phyloP scores from a whole-genome alignment of 2,113 vertebrate species.

The Urocolius indicus region DNA sequence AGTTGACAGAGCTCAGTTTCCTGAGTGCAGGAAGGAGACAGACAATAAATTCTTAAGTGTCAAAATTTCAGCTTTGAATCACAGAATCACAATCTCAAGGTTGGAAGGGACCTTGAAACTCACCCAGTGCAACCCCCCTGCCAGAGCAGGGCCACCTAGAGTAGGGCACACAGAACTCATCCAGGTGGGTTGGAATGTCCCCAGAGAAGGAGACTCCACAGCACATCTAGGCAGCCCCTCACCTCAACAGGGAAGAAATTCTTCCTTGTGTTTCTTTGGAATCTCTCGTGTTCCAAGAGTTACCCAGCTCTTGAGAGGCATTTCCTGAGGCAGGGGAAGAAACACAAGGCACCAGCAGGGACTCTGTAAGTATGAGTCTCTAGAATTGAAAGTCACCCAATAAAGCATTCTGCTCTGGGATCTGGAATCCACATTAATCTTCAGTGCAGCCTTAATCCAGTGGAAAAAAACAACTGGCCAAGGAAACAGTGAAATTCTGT shows the following conservation, averaged over 20 bases:
- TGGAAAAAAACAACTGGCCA: not conserved
- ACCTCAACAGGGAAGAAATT: no score
- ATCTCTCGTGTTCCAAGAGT: not conserved
- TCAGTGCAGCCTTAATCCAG: not conserved
- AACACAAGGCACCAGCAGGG: not conserved
- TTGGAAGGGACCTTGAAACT: no score
- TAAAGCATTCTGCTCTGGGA: not conserved
- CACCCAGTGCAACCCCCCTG: no score
- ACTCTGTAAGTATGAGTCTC: not conserved
- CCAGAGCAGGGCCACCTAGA: no score
- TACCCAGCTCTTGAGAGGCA: not conserved
- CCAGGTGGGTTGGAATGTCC: no score
- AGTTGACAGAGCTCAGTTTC: not conserved
- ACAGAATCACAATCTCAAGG: no score
- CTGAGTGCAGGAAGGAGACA: not conserved
- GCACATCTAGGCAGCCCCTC: no score
- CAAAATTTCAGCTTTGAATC: not conserved
- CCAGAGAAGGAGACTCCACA: no score
- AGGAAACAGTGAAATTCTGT: not conserved
- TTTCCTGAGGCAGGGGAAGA: not conserved
- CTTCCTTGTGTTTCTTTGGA: no score
- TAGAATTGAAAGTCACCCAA: not conserved
- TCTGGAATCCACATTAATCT: not conserved
- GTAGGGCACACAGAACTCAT: no score
- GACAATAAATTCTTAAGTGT: not conserved